These are phyloP conservation scores for Dendrolimus kikuchii DNA, from an alignment of 1,140 invertebrate genomes.

Conservation along the genomic window DNA sequence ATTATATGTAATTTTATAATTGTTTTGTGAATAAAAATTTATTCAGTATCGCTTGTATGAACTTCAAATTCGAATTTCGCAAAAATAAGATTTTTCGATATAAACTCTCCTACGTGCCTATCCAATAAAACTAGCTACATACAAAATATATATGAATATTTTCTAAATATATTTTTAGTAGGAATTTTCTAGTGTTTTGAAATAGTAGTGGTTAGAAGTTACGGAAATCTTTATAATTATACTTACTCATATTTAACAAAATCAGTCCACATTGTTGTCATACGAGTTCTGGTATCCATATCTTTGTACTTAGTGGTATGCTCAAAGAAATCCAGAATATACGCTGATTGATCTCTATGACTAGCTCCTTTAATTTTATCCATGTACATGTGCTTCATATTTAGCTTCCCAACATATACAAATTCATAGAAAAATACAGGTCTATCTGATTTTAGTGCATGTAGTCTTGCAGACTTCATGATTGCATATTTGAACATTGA, in stretches of 20 bases:
- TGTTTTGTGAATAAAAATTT: no score
- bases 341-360: conserved; percentile 57
- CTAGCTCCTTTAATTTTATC: conserved; percentile 51
- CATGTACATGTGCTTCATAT: conserved; percentile 49
- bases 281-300: conserved; percentile 43
- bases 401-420: conserved; percentile 51
- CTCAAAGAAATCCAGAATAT: conserved; percentile 49
- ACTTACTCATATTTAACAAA: conserved; percentile 56
- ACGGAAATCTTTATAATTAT: background rate
- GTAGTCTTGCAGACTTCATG: conserved; percentile 45
- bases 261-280: conserved; percentile 58
- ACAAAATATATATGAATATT: no score
- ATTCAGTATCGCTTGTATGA: no score
- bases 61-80: no score
- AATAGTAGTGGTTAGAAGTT: no score
- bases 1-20: no score
- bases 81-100: no score
- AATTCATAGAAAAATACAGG: conserved; percentile 56
- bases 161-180: no score
- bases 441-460: conserved; percentile 25
- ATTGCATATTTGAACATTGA: conserved; percentile 58
- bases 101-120: no score
- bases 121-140: no score
- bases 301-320: conserved; percentile 37
- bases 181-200: no score